Conservation (phyloP, 2,888 invertebrate genomes). For the Lithodes maja region DNA sequence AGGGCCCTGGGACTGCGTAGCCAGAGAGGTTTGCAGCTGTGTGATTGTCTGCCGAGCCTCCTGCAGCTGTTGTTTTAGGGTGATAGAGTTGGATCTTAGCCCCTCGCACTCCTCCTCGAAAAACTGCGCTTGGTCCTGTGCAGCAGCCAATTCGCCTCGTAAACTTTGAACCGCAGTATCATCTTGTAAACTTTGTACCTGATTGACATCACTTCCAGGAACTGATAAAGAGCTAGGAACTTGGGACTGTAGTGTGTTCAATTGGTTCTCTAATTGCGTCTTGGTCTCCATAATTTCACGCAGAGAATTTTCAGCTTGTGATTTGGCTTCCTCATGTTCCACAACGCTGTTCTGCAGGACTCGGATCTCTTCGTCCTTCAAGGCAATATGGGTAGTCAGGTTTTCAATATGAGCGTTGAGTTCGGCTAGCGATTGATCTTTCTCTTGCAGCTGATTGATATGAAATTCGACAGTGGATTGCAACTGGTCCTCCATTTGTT, state of each 20-base stretch:
- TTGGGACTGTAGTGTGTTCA: slow-evolving; percentile 6
- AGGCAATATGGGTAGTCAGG: slow-evolving; percentile 1
- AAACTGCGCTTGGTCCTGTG: slow-evolving; percentile 72
- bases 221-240: not conserved
- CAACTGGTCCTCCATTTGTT: slow-evolving; percentile 34
- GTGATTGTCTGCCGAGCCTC: slow-evolving; percentile 88
- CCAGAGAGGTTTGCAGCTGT: slow-evolving; percentile 86
- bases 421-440: not conserved
- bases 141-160: slow-evolving; percentile 73
- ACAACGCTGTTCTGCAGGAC: slow-evolving; percentile 24
- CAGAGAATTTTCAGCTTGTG: slow-evolving; percentile 14
- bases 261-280: not conserved
- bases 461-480: slow-evolving; percentile 31
- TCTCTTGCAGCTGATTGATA: slow-evolving; percentile 7
- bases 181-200: slow-evolving; percentile 13
- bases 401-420: slow-evolving; percentile 41
- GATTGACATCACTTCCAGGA: slow-evolving; percentile 48
- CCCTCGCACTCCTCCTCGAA: slow-evolving; percentile 69
- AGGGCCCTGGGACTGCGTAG: slow-evolving; percentile 49
- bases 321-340: slow-evolving; percentile 25
- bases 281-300: slow-evolving; percentile 22
- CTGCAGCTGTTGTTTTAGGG: slow-evolving; percentile 80
- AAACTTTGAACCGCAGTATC: slow-evolving; percentile 32
- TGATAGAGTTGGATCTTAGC: slow-evolving; percentile 77
- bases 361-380: slow-evolving; percentile 57